Evolutionary conservation across 1,140 invertebrate species (phyloP), one percentile per base, ranked within the genome.

Genomic region (Drosophila lacertosa): DNA sequence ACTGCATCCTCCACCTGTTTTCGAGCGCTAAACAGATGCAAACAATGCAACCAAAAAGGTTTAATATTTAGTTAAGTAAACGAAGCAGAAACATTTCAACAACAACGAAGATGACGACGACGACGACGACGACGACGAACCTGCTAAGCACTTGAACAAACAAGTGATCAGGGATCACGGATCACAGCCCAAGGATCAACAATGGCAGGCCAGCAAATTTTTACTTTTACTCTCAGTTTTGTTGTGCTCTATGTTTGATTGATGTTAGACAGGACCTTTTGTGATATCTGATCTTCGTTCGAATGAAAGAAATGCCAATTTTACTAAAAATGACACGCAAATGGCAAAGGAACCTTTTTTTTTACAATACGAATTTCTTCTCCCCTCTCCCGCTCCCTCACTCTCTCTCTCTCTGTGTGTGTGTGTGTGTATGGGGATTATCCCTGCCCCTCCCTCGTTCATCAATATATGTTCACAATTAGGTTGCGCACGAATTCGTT

Each of bases 141-240:
- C 80, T 83, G 82, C 82, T 86, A 86, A 86, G 81, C 67, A 86
- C 72, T 88, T 86, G 57, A 77, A 74, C 77, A 86, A 86, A 86
- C 81, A 86, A 88, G 77, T 74, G 82, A 86, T 74, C 55, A 45
- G 32, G 20, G 29, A 58, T 54, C 39, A n/a, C 18, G 58, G 42
- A 58, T 32, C 45, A 32, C 29, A 16, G 7, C 11, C 57, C 42
- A 63, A 72, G 74, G 68, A 86, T 82, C 74, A 69, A 50, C 78
- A 82, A 73, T 45, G 22, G 11, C 44, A 22, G 29, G 16, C 9
- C 39, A 68, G 39, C 16, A 33, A 57, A 10, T 18, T 75, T 67
- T 80, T 84, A 84, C 81, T 84, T 84, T 86, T 84, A 86, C 81
- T 84, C 81, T 86, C 81, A 68, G 62, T 74, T 29, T 29, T 55